Percentiles rank a stretch among this genome's conserved stretches.
These are phyloP conservation scores for Dasyurus viverrinus DNA, from an alignment of 2,113 vertebrate species.

Conservation along the genomic window DNA sequence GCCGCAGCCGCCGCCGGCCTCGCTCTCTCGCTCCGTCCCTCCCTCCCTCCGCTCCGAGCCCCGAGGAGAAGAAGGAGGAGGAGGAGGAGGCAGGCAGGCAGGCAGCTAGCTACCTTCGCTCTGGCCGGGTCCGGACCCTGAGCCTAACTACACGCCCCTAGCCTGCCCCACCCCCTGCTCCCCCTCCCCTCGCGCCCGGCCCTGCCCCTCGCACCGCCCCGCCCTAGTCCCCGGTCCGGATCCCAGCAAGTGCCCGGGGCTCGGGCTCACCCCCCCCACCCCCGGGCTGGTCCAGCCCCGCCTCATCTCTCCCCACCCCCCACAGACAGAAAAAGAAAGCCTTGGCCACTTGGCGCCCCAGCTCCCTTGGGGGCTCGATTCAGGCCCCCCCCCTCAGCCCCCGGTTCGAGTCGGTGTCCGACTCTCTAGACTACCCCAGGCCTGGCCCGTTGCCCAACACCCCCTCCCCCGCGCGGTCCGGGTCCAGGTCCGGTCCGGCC, in stretches of 20 bases:
- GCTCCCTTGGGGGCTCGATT: slow-evolving; percentile 71
- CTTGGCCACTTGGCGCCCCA: slow-evolving; percentile 74
- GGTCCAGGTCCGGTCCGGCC: slow-evolving; percentile 62
- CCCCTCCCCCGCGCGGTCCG: slow-evolving; percentile 56
- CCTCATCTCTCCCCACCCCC: slow-evolving; percentile 70
- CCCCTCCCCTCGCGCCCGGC: slow-evolving; percentile 66
- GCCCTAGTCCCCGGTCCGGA: slow-evolving; percentile 74
- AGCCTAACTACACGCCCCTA: slow-evolving; percentile 78
- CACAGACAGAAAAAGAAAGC: slow-evolving; percentile 74
- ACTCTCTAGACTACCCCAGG: slow-evolving; percentile 72
- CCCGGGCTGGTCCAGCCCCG: slow-evolving; percentile 67
- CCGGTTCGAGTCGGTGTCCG: slow-evolving; percentile 63
- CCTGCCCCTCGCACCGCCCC: slow-evolving; percentile 74
- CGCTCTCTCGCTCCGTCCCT: background rate
- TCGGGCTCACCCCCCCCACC: slow-evolving; percentile 71
- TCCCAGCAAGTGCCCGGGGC: slow-evolving; percentile 79
- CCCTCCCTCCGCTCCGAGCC: slow-evolving; percentile 70
- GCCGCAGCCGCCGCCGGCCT: slow-evolving; percentile 71
- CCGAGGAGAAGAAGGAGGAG: slow-evolving; percentile 20
- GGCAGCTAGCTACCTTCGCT: slow-evolving; percentile 76
- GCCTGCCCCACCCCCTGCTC: slow-evolving; percentile 75
- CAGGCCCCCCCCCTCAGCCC: slow-evolving; percentile 59
- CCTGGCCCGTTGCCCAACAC: slow-evolving; percentile 72
- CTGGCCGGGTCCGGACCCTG: slow-evolving; percentile 77
- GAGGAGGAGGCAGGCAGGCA: background rate